Conservation (phyloP, 2,797 vertebrate species). For the Sebastiscus albofasciatus region DNA sequence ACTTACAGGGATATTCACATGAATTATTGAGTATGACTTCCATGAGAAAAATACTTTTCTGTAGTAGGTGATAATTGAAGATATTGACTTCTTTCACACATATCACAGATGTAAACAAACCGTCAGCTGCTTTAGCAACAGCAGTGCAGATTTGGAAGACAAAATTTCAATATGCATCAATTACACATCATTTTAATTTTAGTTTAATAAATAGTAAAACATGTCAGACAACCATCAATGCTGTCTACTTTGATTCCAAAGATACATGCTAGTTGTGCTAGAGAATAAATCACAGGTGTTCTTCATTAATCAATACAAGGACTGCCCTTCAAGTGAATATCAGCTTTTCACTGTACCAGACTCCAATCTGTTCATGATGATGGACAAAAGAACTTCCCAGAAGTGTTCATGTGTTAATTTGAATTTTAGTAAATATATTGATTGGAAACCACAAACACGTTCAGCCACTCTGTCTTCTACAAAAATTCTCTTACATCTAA, state of each 20-base stretch:
- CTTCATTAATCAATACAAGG: not conserved
- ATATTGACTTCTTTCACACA: too few species aligned
- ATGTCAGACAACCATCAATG: not conserved
- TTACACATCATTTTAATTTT: too few species aligned
- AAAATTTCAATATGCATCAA: too few species aligned
- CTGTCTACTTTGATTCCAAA: not conserved
- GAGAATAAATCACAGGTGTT: not conserved
- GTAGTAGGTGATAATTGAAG: too few species aligned
- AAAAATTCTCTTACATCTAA: not conserved
- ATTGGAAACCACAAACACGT: not conserved
- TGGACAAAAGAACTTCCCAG: not conserved
- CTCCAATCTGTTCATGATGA: not conserved
- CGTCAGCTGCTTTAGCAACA: too few species aligned
- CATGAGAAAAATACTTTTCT: too few species aligned
- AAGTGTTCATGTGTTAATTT: not conserved
- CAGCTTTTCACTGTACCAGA: not conserved
- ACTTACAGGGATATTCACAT: too few species aligned
- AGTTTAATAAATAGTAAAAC: not conserved
- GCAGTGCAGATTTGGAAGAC: too few species aligned
- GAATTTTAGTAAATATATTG: not conserved
- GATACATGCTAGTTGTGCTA: not conserved
- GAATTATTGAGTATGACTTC: too few species aligned
- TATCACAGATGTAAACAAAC: too few species aligned
- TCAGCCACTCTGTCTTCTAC: not conserved
- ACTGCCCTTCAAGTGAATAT: not conserved